Evolutionary conservation across 1,140 invertebrate species (phyloP).

Genomic region (Eubasilissa regina): DNA sequence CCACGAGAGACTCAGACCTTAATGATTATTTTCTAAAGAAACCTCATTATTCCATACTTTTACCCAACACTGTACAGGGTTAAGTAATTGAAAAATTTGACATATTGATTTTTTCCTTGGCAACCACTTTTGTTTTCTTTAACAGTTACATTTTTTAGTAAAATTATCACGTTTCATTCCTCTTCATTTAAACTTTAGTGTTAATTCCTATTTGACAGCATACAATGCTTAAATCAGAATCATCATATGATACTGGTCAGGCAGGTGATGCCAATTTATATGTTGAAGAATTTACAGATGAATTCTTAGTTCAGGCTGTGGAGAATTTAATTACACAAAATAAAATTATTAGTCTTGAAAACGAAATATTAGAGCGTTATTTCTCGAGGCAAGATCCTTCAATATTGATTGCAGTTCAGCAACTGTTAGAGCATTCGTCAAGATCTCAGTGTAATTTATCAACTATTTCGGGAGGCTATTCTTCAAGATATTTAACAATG

Average conservation of each 20-base stretch:
- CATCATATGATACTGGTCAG: not conserved
- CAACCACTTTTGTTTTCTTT: conserved; percentile 31
- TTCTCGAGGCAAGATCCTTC: conserved; percentile 66
- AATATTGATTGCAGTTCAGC: conserved; percentile 66
- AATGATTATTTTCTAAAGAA: too few relatives aligned
- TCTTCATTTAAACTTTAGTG: not conserved
- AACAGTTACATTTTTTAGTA: not conserved
- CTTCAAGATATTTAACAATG: conserved; percentile 56
- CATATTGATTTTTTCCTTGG: conserved; percentile 42
- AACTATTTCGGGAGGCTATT: conserved; percentile 45
- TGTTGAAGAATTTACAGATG: conserved; percentile 64
- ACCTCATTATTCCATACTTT: too few relatives aligned
- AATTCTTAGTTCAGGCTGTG: conserved; percentile 65
- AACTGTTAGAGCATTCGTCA: conserved; percentile 66
- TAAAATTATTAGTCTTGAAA: conserved; percentile 64
- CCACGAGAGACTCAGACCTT: too few relatives aligned
- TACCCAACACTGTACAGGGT: too few relatives aligned
- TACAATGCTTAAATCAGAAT: not conserved
- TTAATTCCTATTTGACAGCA: not conserved
- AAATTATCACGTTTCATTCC: not conserved
- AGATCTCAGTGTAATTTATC: conserved; percentile 51
- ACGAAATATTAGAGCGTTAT: conserved; percentile 67
- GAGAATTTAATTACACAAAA: conserved; percentile 65
- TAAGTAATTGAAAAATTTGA: too few relatives aligned
- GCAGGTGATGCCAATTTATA: conserved; percentile 60